phyloP scores from a whole-genome alignment of 2,113 vertebrate species.

The Romanogobio albipinnatus region DNA sequence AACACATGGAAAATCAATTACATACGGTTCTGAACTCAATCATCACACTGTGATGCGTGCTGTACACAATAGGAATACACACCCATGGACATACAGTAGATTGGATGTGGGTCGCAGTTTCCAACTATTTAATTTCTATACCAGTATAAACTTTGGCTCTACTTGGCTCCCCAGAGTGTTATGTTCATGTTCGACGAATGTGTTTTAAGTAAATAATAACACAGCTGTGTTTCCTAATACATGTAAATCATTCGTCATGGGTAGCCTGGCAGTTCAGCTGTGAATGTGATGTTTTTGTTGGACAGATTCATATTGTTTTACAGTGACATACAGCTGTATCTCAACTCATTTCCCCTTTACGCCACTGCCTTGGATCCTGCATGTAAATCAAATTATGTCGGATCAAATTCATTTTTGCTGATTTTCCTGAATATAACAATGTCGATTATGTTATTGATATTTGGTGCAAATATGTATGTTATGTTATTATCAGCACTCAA shows the following conservation, averaged over 20 bases:
- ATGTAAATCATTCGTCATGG: background rate
- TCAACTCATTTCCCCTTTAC: background rate
- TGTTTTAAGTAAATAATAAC: slow-evolving; percentile 20
- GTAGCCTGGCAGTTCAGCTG: slow-evolving; percentile 3
- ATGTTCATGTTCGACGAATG: slow-evolving; percentile 7
- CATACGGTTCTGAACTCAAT: background rate
- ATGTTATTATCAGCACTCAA: background rate
- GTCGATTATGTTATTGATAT: background rate
- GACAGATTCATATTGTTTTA: background rate
- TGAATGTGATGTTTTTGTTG: slow-evolving; percentile 23
- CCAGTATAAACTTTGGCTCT: background rate
- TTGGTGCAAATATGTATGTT: background rate
- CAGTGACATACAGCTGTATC: background rate
- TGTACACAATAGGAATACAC: background rate
- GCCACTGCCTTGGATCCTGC: background rate
- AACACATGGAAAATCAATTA: slow-evolving; percentile 28
- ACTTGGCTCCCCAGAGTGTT: slow-evolving; percentile 18
- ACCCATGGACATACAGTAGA: background rate
- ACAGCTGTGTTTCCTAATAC: slow-evolving; percentile 29
- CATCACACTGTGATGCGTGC: background rate
- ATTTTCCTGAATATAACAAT: background rate
- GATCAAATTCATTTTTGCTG: background rate
- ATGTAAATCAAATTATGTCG: background rate
- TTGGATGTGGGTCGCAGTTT: slow-evolving; percentile 24
- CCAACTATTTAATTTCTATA: background rate